These are phyloP conservation scores for Atta colombica DNA, from an alignment of 1,140 invertebrate species.

Conservation along the genomic window DNA sequence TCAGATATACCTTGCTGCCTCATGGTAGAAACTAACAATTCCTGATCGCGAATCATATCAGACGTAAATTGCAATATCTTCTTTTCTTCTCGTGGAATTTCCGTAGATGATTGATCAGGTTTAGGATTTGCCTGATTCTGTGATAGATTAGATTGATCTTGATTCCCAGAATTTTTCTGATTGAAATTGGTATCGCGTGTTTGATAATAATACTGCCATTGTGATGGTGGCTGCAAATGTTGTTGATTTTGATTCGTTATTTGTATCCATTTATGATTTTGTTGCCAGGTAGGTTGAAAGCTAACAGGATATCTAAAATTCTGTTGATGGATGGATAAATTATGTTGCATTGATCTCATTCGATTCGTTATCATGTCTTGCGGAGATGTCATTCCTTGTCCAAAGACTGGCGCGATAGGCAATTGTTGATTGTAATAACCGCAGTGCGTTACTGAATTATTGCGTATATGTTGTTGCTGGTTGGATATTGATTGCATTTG, in stretches of 20 bases:
- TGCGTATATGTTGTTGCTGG: constrained; percentile 13
- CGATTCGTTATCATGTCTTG: constrained; percentile 55
- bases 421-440: constrained; percentile 24
- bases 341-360: constrained; percentile 16
- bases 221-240: background rate
- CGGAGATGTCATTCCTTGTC: constrained; percentile 65
- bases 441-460: background rate
- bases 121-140: background rate
- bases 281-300: constrained; percentile 5
- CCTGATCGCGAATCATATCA: constrained; percentile 82
- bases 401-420: background rate
- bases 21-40: constrained; percentile 77
- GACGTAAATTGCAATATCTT: constrained; percentile 73
- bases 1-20: constrained; percentile 79
- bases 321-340: background rate
- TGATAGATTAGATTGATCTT: background rate
- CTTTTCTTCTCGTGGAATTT: background rate
- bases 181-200: background rate
- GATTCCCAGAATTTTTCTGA: background rate
- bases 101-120: background rate
- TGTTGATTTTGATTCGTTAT: constrained; percentile 20
- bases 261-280: constrained; percentile 2
- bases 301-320: background rate
- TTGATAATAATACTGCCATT: constrained; percentile 12
- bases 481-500: constrained; percentile 11